These are phyloP conservation scores for Sarotherodon lohbergeri DNA, from an alignment of 2,113 vertebrate genomes.

Conservation along the genomic window DNA sequence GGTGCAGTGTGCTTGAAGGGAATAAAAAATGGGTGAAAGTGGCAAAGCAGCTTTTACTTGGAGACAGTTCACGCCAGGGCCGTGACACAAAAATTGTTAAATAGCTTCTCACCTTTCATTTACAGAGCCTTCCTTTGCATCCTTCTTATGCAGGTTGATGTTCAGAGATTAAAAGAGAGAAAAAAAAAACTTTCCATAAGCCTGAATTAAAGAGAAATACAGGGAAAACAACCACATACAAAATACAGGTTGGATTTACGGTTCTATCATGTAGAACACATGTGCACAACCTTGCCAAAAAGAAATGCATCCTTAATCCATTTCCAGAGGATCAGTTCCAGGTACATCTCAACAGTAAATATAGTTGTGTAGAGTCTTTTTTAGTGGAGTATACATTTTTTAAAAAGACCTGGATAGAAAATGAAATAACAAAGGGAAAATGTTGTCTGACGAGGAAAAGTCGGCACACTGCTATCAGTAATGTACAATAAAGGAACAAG, in stretches of 20 bases:
- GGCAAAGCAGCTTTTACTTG: conserved; percentile 52
- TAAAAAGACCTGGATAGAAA: not conserved
- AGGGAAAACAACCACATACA: not conserved
- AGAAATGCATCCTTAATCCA: not conserved
- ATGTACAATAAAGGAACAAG: not conserved
- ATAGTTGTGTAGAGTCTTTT: not conserved
- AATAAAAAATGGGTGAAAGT: conserved; percentile 41
- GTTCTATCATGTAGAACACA: not conserved
- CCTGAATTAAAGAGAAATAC: not conserved
- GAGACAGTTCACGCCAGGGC: conserved; percentile 28
- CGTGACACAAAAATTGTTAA: conserved; percentile 28
- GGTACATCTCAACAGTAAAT: not conserved
- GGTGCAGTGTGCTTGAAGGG: conserved; percentile 2
- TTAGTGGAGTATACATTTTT: not conserved
- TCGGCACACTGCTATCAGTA: not conserved
- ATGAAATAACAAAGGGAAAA: not conserved
- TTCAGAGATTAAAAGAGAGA: not conserved
- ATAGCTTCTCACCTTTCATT: conserved; percentile 28
- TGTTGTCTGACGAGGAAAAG: not conserved
- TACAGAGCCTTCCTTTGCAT: not conserved
- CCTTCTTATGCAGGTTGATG: not conserved
- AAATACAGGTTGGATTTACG: not conserved
- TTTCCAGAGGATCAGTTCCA: not conserved
- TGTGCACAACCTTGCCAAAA: not conserved
- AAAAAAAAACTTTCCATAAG: not conserved